Conservation (phyloP, 2,888 invertebrate genomes). For the Thereva unica region DNA sequence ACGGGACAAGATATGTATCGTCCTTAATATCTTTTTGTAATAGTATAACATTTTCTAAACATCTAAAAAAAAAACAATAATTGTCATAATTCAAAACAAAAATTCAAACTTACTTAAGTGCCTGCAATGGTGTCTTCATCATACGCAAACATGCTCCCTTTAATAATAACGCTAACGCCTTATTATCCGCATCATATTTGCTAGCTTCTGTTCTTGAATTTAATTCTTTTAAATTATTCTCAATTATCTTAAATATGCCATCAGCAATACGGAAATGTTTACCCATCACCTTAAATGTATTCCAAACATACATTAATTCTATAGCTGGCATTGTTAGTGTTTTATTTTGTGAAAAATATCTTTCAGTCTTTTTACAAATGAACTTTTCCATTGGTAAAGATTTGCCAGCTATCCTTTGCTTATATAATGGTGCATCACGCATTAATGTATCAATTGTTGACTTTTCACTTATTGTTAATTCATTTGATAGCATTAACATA, state of each 20-base stretch:
- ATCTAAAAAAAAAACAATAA: slow-evolving; percentile 43
- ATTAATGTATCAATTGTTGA: slow-evolving; percentile 68
- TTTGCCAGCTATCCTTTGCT: slow-evolving; percentile 92
- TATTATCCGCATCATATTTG: slow-evolving; percentile 69
- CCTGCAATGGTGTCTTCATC: slow-evolving; percentile 75
- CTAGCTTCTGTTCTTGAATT: slow-evolving; percentile 44
- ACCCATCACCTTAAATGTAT: slow-evolving; percentile 81
- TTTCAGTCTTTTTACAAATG: slow-evolving; percentile 80
- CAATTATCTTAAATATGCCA: slow-evolving; percentile 66
- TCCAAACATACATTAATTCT: slow-evolving; percentile 92
- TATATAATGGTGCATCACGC: slow-evolving; percentile 75
- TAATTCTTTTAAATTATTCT: slow-evolving; percentile 58
- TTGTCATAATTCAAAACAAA: neutral
- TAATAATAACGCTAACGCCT: slow-evolving; percentile 73
- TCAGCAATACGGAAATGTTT: slow-evolving; percentile 69
- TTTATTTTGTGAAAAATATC: slow-evolving; percentile 76
- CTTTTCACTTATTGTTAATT: slow-evolving; percentile 60
- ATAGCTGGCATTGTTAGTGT: slow-evolving; percentile 78
- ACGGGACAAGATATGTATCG: slow-evolving; percentile 84
- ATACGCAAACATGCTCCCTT: slow-evolving; percentile 83
- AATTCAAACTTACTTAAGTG: slow-evolving; percentile 66
- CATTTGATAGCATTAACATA: slow-evolving; percentile 64
- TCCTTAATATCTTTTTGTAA: slow-evolving; percentile 75
- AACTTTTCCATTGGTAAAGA: slow-evolving; percentile 97
- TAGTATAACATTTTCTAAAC: slow-evolving; percentile 53